Percentiles rank a stretch among this genome's conserved stretches.
These are phyloP conservation scores for Polyploca ridens DNA, from an alignment of 2,888 invertebrate species.

Conservation along the genomic window DNA sequence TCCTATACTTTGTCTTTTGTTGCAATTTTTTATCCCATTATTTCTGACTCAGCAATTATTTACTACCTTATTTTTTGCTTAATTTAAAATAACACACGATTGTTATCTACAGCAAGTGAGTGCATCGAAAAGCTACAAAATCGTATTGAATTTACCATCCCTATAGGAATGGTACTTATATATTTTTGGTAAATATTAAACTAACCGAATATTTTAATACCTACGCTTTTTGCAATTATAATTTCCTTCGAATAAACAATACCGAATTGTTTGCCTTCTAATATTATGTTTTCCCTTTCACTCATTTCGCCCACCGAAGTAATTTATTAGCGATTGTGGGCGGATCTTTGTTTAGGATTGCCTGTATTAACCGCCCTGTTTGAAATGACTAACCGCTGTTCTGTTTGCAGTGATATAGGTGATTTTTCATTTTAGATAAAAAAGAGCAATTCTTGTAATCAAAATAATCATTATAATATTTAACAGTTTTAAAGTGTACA, in stretches of 20 bases:
- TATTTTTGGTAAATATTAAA: not conserved
- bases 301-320: constrained; percentile 10
- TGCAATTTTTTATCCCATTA: too few relatives aligned
- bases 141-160: not conserved
- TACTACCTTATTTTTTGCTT: too few relatives aligned
- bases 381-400: constrained; percentile 14
- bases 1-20: too few relatives aligned
- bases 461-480: too few relatives aligned
- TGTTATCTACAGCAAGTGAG: too few relatives aligned
- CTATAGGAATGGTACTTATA: too few relatives aligned
- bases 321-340: constrained; percentile 23
- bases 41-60: too few relatives aligned
- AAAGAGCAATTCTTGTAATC: too few relatives aligned
- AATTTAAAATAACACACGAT: too few relatives aligned
- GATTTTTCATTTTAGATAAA: not conserved
- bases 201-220: not conserved
- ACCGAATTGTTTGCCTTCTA: constrained; percentile 2
- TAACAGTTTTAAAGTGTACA: too few relatives aligned
- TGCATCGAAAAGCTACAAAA: not conserved
- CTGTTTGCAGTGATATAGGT: not conserved
- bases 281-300: constrained; percentile 11
- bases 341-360: constrained; percentile 40
- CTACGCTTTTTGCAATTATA: not conserved
- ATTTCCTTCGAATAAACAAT: constrained; percentile 6
- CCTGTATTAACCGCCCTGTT: constrained; percentile 34